Evolutionary conservation across 2,888 invertebrate species (phyloP).

Genomic region (Autographa pulchrina): DNA sequence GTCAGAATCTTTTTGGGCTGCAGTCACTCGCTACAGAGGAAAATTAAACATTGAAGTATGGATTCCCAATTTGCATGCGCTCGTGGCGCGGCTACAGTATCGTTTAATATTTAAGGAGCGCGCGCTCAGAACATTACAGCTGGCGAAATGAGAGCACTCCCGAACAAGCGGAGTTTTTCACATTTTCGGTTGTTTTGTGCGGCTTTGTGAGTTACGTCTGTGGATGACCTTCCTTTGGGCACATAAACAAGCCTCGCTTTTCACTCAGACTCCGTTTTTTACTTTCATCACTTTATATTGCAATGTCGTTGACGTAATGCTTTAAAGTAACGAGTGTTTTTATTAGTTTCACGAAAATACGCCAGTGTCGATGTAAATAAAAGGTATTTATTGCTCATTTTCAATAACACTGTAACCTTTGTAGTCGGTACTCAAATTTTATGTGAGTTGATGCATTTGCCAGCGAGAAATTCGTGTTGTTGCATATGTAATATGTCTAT

Average conservation of each 20-base stretch:
- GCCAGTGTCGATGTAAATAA: slow-evolving; percentile 33
- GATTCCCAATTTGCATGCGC: slow-evolving; percentile 63
- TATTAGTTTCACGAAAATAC: slow-evolving; percentile 45
- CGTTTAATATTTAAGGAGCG: slow-evolving; percentile 67
- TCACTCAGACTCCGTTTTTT: slow-evolving; percentile 31
- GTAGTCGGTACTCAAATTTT: slow-evolving; percentile 21
- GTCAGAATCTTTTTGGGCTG: slow-evolving; percentile 7
- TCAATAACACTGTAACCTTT: slow-evolving; percentile 41
- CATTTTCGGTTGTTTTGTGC: slow-evolving; percentile 42
- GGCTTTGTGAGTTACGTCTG: slow-evolving; percentile 30
- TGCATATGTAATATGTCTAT: slow-evolving; percentile 29
- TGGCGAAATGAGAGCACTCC: slow-evolving; percentile 52
- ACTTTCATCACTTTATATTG: slow-evolving; percentile 35
- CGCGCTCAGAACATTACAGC: slow-evolving; percentile 51
- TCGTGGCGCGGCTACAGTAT: slow-evolving; percentile 52
- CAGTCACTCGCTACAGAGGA: slow-evolving; percentile 15
- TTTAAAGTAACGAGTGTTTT: slow-evolving; percentile 44
- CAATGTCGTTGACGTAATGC: slow-evolving; percentile 40
- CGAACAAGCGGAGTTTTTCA: slow-evolving; percentile 47
- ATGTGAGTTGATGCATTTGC: slow-evolving; percentile 32
- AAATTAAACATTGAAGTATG: slow-evolving; percentile 50
- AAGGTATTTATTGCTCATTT: slow-evolving; percentile 41
- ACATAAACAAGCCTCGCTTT: slow-evolving; percentile 35
- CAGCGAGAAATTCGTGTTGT: slow-evolving; percentile 21
- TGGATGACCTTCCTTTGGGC: slow-evolving; percentile 32